These are phyloP conservation scores for Crossocerus cetratus DNA, from an alignment of 2,888 invertebrate genomes.

Conservation along the genomic window DNA sequence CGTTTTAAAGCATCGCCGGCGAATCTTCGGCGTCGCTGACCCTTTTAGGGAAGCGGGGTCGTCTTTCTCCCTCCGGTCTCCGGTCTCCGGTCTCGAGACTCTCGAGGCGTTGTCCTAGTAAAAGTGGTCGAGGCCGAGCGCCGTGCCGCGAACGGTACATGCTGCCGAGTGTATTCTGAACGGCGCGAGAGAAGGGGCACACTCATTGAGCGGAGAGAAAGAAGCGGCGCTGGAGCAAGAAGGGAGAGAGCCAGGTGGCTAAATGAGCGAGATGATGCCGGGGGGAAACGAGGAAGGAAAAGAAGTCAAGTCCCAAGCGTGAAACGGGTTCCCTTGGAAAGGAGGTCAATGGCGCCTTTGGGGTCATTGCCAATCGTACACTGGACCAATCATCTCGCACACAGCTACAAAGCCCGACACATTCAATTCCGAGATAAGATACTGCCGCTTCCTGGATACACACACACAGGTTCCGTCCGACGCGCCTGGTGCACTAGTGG, in stretches of 20 bases:
- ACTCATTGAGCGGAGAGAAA: too few species aligned
- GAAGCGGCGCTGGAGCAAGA: neutral
- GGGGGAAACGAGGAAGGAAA: constrained; percentile 31
- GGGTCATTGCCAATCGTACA: constrained; percentile 69
- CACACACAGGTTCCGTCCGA: too few species aligned
- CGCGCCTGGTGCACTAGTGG: too few species aligned
- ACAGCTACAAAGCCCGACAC: too few species aligned
- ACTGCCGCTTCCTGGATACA: neutral
- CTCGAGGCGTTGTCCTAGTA: constrained; percentile 18
- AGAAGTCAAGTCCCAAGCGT: constrained; percentile 37
- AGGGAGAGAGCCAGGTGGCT: constrained; percentile 10
- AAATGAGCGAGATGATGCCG: constrained; percentile 5
- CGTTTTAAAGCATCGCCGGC: neutral
- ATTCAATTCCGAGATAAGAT: too few species aligned
- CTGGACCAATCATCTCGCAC: neutral
- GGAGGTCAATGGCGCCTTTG: constrained; percentile 71
- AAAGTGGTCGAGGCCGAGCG: constrained; percentile 35
- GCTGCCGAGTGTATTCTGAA: too few species aligned
- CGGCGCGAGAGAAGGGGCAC: constrained; percentile 37
- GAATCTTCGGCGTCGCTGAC: neutral
- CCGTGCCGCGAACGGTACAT: too few species aligned
- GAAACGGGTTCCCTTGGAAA: constrained; percentile 69
- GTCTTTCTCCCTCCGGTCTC: too few species aligned
- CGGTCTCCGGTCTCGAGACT: too few species aligned
- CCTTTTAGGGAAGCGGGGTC: neutral